Conservation (phyloP, 2,888 invertebrate species). For the Flexamia atlantica region DNA sequence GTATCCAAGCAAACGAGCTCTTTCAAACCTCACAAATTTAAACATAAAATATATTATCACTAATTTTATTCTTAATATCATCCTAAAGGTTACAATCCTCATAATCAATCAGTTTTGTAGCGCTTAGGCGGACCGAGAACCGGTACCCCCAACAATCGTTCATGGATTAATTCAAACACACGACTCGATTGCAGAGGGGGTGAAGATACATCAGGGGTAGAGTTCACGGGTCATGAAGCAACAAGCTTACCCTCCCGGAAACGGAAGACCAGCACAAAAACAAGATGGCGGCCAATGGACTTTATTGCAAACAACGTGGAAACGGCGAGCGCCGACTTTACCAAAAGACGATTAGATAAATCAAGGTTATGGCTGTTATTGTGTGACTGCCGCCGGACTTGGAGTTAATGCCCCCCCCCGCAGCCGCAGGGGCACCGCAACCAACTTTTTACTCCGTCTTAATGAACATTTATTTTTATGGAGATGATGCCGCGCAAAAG, state of each 20-base stretch:
- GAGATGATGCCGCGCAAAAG: background rate
- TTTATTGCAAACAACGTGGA: constrained; percentile 54
- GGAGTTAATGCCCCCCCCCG: constrained; percentile 22
- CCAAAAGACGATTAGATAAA: constrained; percentile 55
- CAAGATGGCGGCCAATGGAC: constrained; percentile 60
- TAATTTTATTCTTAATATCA: too few species aligned
- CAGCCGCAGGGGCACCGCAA: constrained; percentile 2
- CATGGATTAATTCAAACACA: constrained; percentile 13
- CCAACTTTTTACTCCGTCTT: constrained; percentile 20
- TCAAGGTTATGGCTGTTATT: constrained; percentile 34
- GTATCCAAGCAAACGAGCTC: too few species aligned
- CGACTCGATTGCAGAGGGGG: background rate
- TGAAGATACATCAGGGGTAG: constrained; percentile 18
- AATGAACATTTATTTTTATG: constrained; percentile 28
- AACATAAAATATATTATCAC: too few species aligned
- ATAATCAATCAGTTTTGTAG: too few species aligned
- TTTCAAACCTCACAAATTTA: too few species aligned
- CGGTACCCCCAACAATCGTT: background rate
- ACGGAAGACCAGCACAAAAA: constrained; percentile 46
- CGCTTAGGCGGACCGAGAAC: too few species aligned
- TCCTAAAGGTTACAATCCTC: too few species aligned
- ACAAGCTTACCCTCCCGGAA: constrained; percentile 59
- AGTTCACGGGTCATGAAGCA: constrained; percentile 63
- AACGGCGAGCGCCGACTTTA: constrained; percentile 41
- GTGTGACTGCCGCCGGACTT: constrained; percentile 16